These are phyloP conservation scores for Drosophila longiperda DNA, from an alignment of 2,888 invertebrate genomes.

Conservation along the genomic window DNA sequence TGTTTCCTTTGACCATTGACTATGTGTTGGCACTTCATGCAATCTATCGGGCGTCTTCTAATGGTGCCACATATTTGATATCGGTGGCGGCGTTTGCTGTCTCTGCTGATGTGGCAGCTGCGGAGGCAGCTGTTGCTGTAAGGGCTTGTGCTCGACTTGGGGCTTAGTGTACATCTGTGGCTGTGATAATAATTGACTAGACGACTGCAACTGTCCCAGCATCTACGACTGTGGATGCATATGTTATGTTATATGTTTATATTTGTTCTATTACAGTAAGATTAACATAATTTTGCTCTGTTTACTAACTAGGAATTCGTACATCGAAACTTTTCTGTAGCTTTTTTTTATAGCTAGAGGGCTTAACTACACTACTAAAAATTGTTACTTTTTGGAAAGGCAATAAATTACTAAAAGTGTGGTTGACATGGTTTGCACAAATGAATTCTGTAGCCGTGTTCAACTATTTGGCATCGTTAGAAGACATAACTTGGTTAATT, in stretches of 20 bases:
- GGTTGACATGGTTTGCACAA: too few relatives aligned
- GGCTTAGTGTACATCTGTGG: slow-evolving; percentile 81
- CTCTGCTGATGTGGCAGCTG: slow-evolving; percentile 70
- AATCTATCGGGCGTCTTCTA: slow-evolving; percentile 33
- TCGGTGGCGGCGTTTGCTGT: slow-evolving; percentile 24
- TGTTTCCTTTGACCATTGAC: slow-evolving; percentile 14
- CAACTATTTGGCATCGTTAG: too few relatives aligned
- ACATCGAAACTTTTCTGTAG: background rate
- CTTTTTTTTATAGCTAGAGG: background rate
- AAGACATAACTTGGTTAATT: background rate
- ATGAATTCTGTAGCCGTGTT: too few relatives aligned
- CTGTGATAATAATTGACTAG: slow-evolving; percentile 73
- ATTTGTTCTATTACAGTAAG: too few relatives aligned
- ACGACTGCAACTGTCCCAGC: slow-evolving; percentile 1
- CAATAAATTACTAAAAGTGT: background rate
- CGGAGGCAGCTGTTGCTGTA: slow-evolving; percentile 54
- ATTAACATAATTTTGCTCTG: too few relatives aligned
- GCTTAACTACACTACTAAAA: background rate
- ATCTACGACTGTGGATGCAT: background rate
- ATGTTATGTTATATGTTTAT: too few relatives aligned
- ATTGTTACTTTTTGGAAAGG: background rate
- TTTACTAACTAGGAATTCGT: too few relatives aligned
- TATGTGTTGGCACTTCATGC: slow-evolving; percentile 33
- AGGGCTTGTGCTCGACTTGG: slow-evolving; percentile 15
- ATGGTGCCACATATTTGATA: slow-evolving; percentile 32